Conservation (phyloP, 2,113 vertebrate genomes). For the Poecilia latipinna region DNA sequence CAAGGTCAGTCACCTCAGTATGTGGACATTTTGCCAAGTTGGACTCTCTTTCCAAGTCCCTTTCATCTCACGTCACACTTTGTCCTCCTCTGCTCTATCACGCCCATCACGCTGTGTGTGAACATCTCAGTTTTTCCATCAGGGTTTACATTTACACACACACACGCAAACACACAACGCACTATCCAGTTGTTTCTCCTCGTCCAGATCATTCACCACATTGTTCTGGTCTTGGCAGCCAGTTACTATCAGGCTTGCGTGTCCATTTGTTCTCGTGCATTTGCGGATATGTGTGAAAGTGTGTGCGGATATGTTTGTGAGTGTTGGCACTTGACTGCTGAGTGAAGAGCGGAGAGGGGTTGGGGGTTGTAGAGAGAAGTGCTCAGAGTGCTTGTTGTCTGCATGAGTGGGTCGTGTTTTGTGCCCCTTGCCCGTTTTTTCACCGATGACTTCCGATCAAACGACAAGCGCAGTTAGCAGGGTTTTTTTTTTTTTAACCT, state of each 20-base stretch:
- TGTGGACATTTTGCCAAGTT: not conserved
- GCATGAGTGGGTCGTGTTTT: not conserved
- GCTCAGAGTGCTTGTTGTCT: conserved; percentile 13
- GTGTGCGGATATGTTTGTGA: conserved; percentile 71
- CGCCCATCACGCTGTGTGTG: not conserved
- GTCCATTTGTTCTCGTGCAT: conserved; percentile 57
- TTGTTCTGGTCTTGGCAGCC: conserved; percentile 74
- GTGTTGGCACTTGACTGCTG: conserved; percentile 57
- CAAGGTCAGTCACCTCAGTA: conserved; percentile 72
- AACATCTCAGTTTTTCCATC: conserved; percentile 29
- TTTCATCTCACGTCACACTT: not conserved
- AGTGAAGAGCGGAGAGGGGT: conserved; percentile 47
- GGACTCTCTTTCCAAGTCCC: not conserved
- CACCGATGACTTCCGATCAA: conserved; percentile 43
- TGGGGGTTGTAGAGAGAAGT: conserved; percentile 20
- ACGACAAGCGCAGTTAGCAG: conserved; percentile 66
- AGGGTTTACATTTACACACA: conserved; percentile 15
- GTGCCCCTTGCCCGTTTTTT: conserved; percentile 28
- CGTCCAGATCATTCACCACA: conserved; percentile 55
- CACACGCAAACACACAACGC: conserved; percentile 15
- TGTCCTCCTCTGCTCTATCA: not conserved
- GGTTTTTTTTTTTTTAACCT: conserved; percentile 27
- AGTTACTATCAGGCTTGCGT: conserved; percentile 46
- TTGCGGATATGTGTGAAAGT: conserved; percentile 70
- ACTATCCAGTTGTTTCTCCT: conserved; percentile 30